Evolutionary conservation across 2,113 vertebrate genomes (phyloP), one percentile per base, ranked within the genome.

Genomic region (Shinisaurus crocodilurus): DNA sequence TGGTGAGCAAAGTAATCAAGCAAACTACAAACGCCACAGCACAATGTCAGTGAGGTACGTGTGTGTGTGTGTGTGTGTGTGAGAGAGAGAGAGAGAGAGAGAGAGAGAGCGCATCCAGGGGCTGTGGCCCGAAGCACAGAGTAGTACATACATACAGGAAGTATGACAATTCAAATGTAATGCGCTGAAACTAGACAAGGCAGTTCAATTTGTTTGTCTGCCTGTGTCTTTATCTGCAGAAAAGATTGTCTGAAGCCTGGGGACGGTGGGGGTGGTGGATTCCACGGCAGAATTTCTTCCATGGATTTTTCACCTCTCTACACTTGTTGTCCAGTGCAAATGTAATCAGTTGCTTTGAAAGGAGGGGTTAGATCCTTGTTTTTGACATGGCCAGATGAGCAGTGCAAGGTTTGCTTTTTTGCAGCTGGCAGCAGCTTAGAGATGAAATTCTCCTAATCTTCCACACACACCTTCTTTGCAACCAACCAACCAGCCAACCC

Each of bases 401-500:
- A 1, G 9, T 5, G 34, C 40, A 10, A 20, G 12, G 20, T 27
- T 54, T 3, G 16, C 18, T 54, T 1, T n/a, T 37, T 27, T 20
- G 87, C 63, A 88, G 34, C 87, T 37, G 65, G 54, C n/a, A n/a
- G 18, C 63, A 70, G 63, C 34, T 50, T 12, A 16, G 45, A 50
- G 34, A 16, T 18, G 18, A 80, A 12, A 37, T 48, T 37, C 34
- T 63, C 27, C 32, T 45, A 0, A 1, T 18, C 77, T 29, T 82
- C 27, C 50, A 15, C 76, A 7, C 32, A 29, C 40, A 18, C 60
- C 83, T 94, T 96, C 92, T 96, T 95, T 95, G 96, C 93, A 93
- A 91, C 94, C 96, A 95, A 40, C 40, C 40, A 43, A n/a, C n/a
- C n/a, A n/a, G n/a, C n/a, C n/a, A n/a, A 50, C 76, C 72, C n/a